phyloP scores from a whole-genome alignment of 2,888 invertebrate species.

The Pachliopta kotzebuea region DNA sequence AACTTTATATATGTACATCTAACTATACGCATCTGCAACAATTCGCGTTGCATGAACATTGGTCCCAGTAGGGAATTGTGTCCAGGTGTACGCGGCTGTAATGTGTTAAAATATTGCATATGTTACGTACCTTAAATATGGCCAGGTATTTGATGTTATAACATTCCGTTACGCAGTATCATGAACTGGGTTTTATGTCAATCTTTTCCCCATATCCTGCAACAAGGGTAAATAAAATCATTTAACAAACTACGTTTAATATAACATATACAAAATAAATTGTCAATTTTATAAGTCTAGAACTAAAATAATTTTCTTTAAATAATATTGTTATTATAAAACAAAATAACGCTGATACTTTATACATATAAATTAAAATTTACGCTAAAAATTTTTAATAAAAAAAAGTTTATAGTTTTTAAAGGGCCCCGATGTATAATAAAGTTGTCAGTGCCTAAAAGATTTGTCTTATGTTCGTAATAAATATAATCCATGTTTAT shows the following conservation, averaged over 20 bases:
- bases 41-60: not conserved
- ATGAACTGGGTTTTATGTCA: constrained; percentile 50
- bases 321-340: too few species aligned
- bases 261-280: not conserved
- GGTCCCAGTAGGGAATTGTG: not conserved
- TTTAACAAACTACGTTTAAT: not conserved
- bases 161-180: constrained; percentile 51
- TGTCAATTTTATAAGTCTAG: too few species aligned
- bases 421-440: constrained; percentile 8
- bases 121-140: constrained; percentile 61
- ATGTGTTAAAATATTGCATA: not conserved
- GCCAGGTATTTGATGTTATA: constrained; percentile 70
- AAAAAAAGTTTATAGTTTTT: not conserved
- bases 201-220: constrained; percentile 49
- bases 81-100: not conserved
- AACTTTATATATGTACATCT: not conserved
- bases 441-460: constrained; percentile 23
- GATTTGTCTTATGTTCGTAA: constrained; percentile 35
- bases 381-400: not conserved
- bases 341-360: not conserved
- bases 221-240: constrained; percentile 48
- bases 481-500: constrained; percentile 50
- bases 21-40: not conserved
- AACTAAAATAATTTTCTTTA: too few species aligned
- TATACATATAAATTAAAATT: not conserved